Base-by-base conservation (phyloP, 1,140 invertebrate genomes). In the Ephestia elutella region DNA sequence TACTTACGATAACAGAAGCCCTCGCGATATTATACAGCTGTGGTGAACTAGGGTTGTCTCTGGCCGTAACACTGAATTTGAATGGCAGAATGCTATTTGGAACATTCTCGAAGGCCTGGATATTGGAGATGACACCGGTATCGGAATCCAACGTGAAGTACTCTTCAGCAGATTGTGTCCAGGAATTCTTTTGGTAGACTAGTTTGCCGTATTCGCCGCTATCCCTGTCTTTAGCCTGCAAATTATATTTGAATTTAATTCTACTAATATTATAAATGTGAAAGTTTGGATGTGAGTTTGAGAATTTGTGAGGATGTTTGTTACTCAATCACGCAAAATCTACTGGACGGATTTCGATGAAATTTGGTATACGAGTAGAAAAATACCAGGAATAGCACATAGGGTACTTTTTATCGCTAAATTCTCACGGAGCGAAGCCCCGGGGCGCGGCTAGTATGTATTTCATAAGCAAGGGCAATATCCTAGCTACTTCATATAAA, bases 161-260 rank as follows among this genome's bases (percentile, higher is more conserved):
- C 56, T 92, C 92, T 4, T 91, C 90, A 0, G 91, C 91, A n/a
- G 80, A 83, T 60, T 90, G 90, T 0, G 90, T 90, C 69, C 91
- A 91, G 0, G 89, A 89, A 5, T 91, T 81, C 62, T 95, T 90
- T 19, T 90, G 91, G 71, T 95, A 97, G 54, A 93, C 90, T 1
- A 97, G 87, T 70, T 92, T 92, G 0, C 95, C 95, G 73, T 92
- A 95, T 60, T 93, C 92, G 5, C 95, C 95, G 59, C 94, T 95
- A 66, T 97, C 96, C 59, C 91, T 91, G 78, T 97, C 96, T 62
- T 93, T 92, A 2, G 96, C 95, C 87, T 95, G 71, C 63, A 70
- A 73, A 71, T 57, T 58, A 67, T 59, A 11, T 4, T 4, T 49
- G 54, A 51, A 50, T 15, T 17, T 15, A 2, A 49, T 17, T 2